Evolutionary conservation across 2,797 vertebrate genomes (phyloP), one percentile per base, ranked within the genome.

Genomic region (Rachycentron canadum): DNA sequence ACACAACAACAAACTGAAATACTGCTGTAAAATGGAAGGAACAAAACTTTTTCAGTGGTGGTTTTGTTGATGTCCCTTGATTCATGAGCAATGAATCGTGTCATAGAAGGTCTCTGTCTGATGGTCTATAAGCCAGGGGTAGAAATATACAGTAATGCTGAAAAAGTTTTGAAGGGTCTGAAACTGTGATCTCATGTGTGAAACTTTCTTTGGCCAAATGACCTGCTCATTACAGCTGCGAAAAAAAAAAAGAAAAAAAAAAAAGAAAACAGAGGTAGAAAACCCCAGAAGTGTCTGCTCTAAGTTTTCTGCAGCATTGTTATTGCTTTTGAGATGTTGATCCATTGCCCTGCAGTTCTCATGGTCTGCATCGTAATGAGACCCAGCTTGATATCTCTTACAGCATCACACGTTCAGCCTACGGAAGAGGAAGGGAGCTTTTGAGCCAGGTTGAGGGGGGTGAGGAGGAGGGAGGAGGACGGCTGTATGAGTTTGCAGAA

Each of bases 321-420:
- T 80, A 60, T 79, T 84, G 53, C 71, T 84, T 85, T 78, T 69
- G 68, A 76, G 70, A 84, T 73, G 81, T 67, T 83, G 74, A 74
- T 83, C 83, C 66, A 65, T 76, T 82, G 81, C 70, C 76, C 70
- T 10, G 16, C 64, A 66, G 66, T 76, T 86, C 60, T 72, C 68
- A 77, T 74, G 62, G 72, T 77, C 86, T 89, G 89, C 84, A 89
- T 91, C 58, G 32, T 79, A 85, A 91, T 83, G 76, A 86, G 74
- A 57, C 66, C 49, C 28, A 71, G 62, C 69, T 78, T 86, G 80
- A 86, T 75, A 61, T 75, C 64, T 80, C 34, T 69, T 69, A 25
- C 65, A 79, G 32, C 66, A 69, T 85, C 53, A 52, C 69, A 60
- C 3, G 32, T 69, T 78, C 21, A 4, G 60, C 56, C 63, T 32